These are phyloP conservation scores for Aphelenchoides avenae DNA, from an alignment of 1,140 invertebrate genomes.

Conservation along the genomic window DNA sequence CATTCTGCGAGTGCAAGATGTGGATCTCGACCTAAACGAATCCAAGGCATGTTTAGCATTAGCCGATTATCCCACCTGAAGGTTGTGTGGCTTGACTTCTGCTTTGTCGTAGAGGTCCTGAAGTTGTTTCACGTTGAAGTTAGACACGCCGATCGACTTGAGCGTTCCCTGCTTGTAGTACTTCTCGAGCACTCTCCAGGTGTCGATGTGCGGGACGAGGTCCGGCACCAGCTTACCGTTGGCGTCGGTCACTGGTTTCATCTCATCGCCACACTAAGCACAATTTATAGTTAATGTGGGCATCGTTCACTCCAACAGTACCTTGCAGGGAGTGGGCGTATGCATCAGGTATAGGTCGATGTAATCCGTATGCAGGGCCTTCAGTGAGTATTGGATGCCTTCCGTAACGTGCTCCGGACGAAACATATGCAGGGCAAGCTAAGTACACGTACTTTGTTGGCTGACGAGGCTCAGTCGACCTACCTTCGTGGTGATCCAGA, in stretches of 20 bases:
- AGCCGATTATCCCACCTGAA: constrained; percentile 37
- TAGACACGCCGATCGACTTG: constrained; percentile 61
- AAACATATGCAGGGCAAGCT: too few relatives aligned
- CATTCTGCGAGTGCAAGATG: constrained; percentile 35
- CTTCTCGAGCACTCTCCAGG: constrained; percentile 56
- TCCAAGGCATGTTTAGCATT: too few relatives aligned
- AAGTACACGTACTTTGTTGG: too few relatives aligned
- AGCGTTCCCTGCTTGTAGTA: constrained; percentile 58
- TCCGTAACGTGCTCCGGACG: too few relatives aligned
- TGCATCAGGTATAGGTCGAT: constrained; percentile 80
- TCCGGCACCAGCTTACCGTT: too few relatives aligned
- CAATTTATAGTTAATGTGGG: constrained; percentile 69
- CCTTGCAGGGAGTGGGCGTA: constrained; percentile 53
- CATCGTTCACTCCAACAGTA: too few relatives aligned
- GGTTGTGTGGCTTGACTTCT: constrained; percentile 32
- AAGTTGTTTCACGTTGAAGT: constrained; percentile 58
- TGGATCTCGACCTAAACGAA: constrained; percentile 40
- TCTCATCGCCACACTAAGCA: constrained; percentile 68
- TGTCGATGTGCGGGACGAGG: constrained; percentile 42
- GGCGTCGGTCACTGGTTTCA: too few relatives aligned
- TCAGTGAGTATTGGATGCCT: constrained; percentile 67
- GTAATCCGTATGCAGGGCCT: constrained; percentile 72
- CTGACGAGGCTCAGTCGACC: too few relatives aligned
- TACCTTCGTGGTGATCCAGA: constrained; percentile 75
- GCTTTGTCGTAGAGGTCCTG: constrained; percentile 39